A percentile compares a stretch with the other conserved stretches of the same genome.
Conservation (phyloP, 2,888 invertebrate species). For the Polymixis flavicincta region DNA sequence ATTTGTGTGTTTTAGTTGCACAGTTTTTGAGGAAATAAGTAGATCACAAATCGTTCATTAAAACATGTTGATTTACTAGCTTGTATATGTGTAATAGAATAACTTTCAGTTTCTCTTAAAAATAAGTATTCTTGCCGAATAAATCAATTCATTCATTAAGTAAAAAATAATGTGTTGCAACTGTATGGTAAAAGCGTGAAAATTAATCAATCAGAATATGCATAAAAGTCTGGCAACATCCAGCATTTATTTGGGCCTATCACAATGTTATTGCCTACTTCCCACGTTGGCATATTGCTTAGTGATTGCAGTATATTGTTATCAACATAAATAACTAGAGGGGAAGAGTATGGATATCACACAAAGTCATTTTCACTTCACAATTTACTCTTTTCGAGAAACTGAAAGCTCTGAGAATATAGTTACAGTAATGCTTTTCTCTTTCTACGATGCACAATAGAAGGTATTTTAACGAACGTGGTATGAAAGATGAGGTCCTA, state of each 20-base stretch:
- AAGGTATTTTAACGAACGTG: constrained; percentile 65
- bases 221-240: neutral
- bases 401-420: constrained; percentile 72
- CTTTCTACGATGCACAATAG: constrained; percentile 58
- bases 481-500: constrained; percentile 50
- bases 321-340: neutral
- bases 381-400: constrained; percentile 52
- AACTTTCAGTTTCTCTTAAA: constrained; percentile 64
- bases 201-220: neutral
- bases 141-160: neutral
- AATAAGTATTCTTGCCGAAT: neutral
- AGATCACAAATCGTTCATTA: constrained; percentile 52
- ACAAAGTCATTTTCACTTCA: constrained; percentile 31
- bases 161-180: neutral
- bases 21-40: constrained; percentile 63
- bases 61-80: constrained; percentile 54
- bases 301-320: neutral
- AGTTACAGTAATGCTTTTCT: constrained; percentile 76
- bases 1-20: constrained; percentile 76
- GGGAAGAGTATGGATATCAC: neutral
- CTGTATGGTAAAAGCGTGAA: neutral
- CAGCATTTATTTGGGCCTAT: neutral
- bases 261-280: neutral
- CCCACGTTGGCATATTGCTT: neutral
- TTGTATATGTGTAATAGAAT: constrained; percentile 59